Evolutionary conservation across 2,888 invertebrate species (phyloP).

Genomic region (Allolobophora icterica): DNA sequence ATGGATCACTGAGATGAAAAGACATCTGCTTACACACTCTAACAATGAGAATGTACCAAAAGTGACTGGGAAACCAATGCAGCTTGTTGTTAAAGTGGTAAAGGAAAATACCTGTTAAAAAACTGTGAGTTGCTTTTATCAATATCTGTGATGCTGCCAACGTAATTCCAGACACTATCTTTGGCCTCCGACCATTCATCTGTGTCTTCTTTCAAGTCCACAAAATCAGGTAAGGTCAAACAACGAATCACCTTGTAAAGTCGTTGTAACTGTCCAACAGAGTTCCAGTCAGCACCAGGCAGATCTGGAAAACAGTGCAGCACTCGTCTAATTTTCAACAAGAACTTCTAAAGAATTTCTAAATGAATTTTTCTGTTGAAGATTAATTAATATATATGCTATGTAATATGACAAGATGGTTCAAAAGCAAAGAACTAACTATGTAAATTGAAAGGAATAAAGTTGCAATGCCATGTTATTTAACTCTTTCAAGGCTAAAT

Average conservation of each 20-base stretch:
- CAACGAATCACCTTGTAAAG: not conserved
- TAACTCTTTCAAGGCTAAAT: too few relatives aligned
- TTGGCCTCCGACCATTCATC: not conserved
- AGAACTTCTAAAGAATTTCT: not conserved
- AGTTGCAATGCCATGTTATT: too few relatives aligned
- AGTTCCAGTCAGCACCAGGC: constrained; percentile 21
- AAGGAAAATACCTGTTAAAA: not conserved
- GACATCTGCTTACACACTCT: too few relatives aligned
- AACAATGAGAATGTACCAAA: too few relatives aligned
- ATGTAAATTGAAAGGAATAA: not conserved
- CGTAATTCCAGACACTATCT: constrained; percentile 1
- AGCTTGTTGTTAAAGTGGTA: not conserved
- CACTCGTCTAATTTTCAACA: not conserved
- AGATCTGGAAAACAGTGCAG: constrained; percentile 13
- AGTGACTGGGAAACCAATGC: too few relatives aligned
- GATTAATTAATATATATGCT: not conserved
- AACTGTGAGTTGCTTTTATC: not conserved
- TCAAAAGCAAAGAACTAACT: too few relatives aligned
- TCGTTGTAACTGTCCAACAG: not conserved
- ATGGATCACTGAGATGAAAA: not conserved
- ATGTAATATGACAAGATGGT: too few relatives aligned
- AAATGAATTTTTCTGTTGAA: not conserved
- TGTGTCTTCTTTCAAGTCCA: not conserved
- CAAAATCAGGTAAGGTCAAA: not conserved
- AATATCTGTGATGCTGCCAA: not conserved